Evolutionary conservation across 2,797 vertebrate species (phyloP).

Genomic region (Centropyge bicolor): DNA sequence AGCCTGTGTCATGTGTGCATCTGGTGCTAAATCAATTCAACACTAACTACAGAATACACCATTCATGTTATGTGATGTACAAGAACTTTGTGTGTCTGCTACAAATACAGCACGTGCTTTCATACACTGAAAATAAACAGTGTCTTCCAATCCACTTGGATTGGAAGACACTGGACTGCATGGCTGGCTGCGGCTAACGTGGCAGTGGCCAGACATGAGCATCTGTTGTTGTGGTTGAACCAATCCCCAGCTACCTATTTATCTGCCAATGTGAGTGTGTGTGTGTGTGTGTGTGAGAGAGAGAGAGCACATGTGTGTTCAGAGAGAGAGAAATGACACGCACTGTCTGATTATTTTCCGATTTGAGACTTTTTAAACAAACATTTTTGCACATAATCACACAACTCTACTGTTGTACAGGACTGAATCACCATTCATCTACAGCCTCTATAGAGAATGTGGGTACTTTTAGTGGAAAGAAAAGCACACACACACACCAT

Average conservation of each 20-base stretch:
- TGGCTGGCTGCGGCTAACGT: slow-evolving; percentile 46
- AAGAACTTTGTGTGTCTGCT: slow-evolving; percentile 15
- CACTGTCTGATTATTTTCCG: slow-evolving; percentile 18
- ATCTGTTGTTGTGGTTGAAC: slow-evolving; percentile 70
- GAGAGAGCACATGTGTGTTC: not conserved
- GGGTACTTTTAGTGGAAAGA: not conserved
- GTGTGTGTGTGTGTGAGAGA: slow-evolving; percentile 7
- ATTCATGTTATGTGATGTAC: not conserved
- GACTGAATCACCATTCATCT: not conserved
- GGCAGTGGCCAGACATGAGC: slow-evolving; percentile 58
- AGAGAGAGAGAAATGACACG: not conserved
- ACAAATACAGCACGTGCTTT: slow-evolving; percentile 45
- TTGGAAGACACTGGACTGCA: slow-evolving; percentile 9
- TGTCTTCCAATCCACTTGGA: slow-evolving; percentile 38
- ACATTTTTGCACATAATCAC: slow-evolving; percentile 12
- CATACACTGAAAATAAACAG: slow-evolving; percentile 44
- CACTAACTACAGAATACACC: not conserved
- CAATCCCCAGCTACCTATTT: slow-evolving; percentile 53
- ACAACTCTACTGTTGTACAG: not conserved
- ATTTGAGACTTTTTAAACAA: slow-evolving; percentile 17
- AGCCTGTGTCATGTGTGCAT: not conserved
- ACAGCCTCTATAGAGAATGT: not conserved
- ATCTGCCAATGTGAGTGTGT: slow-evolving; percentile 33
- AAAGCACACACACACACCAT: not conserved
- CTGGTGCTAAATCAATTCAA: not conserved